Evolutionary conservation across 2,888 invertebrate genomes (phyloP).

Genomic region (Drosophila meridiana): DNA sequence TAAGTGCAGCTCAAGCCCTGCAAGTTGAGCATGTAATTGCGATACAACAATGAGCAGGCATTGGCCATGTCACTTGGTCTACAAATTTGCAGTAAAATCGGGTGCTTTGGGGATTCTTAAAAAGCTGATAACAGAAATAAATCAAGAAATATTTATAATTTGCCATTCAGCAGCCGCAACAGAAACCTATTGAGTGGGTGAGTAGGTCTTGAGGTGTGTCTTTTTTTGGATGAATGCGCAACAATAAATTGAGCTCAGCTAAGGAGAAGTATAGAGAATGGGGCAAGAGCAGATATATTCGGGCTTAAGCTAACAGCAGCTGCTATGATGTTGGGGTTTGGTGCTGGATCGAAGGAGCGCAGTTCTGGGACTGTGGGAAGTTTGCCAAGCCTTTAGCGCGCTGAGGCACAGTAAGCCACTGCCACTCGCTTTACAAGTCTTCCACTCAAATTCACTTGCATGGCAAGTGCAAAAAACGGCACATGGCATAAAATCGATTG

Average conservation of each 20-base stretch:
- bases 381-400: constrained; percentile 35
- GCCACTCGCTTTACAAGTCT: constrained; percentile 53
- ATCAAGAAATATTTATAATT: constrained; percentile 19
- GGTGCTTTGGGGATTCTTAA: background rate
- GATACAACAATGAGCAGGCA: constrained; percentile 63
- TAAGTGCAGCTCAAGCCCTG: constrained; percentile 35
- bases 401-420: constrained; percentile 24
- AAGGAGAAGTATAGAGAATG: background rate
- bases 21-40: constrained; percentile 62
- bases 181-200: background rate
- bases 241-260: background rate
- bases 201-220: background rate
- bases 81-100: constrained; percentile 9
- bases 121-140: constrained; percentile 12
- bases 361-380: constrained; percentile 14
- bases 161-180: background rate
- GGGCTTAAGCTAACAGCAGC: constrained; percentile 28
- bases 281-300: constrained; percentile 6
- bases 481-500: constrained; percentile 67
- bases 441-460: constrained; percentile 48
- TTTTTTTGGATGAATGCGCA: background rate
- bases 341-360: constrained; percentile 12
- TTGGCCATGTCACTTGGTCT: background rate
- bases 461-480: constrained; percentile 32
- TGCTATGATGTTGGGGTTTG: constrained; percentile 5